A percentile compares a stretch with the other conserved stretches of the same genome.
phyloP scores from a whole-genome alignment of 2,113 vertebrate genomes.

The Tricholaema leucomelas region DNA sequence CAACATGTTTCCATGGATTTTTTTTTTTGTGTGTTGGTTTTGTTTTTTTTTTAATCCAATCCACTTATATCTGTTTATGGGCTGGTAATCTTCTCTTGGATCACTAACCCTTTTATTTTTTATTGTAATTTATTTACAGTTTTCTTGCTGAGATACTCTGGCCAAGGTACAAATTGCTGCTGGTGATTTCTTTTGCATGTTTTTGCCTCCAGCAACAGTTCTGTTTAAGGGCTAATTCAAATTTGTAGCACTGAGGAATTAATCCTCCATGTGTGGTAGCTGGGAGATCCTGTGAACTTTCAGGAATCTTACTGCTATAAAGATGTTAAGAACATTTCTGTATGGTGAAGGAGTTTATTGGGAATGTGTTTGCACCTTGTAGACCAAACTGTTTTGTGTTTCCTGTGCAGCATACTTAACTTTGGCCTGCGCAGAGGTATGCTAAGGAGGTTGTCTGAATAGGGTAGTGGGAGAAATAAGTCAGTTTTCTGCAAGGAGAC shows the following conservation, averaged over 20 bases:
- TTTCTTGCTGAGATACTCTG: constrained; percentile 29
- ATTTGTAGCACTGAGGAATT: not conserved
- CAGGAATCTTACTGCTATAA: not conserved
- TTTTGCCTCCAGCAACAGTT: constrained; percentile 17
- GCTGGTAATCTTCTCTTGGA: not conserved
- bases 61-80: not conserved
- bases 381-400: not conserved
- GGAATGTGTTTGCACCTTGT: not conserved
- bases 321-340: not conserved
- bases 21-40: no score
- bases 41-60: not conserved
- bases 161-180: constrained; percentile 9
- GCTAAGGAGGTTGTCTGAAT: not conserved
- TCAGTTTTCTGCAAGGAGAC: not conserved
- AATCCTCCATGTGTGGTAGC: not conserved
- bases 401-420: not conserved
- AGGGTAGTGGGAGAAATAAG: not conserved
- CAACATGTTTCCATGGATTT: not conserved
- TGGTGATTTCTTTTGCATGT: not conserved
- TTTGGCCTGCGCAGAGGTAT: not conserved
- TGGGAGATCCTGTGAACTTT: not conserved
- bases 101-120: constrained; percentile 4
- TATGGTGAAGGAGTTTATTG: not conserved
- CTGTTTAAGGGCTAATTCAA: not conserved
- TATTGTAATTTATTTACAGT: not conserved